These are phyloP conservation scores for Enteromius treurensis DNA, from an alignment of 2,797 vertebrate species.

Conservation along the genomic window DNA sequence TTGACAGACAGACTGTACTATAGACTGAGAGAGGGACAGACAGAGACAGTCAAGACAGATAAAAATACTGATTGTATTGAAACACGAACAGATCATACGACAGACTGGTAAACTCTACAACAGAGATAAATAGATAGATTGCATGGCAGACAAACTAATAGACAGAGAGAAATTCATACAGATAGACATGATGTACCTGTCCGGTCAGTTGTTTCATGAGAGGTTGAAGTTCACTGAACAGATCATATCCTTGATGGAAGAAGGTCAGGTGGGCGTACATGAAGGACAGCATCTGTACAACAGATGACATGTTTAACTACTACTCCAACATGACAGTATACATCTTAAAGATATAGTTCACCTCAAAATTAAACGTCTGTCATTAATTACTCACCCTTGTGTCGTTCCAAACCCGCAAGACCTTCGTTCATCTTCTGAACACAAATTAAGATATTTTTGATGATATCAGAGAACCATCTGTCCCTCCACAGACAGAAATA, in stretches of 20 bases:
- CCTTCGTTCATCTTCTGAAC: too few relatives aligned
- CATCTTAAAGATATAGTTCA: background rate
- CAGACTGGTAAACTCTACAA: background rate
- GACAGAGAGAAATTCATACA: background rate
- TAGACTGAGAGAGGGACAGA: background rate
- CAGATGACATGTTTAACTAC: background rate
- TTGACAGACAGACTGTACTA: background rate
- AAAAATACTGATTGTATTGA: background rate
- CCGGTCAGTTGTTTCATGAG: conserved; percentile 95
- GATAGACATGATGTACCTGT: conserved; percentile 80
- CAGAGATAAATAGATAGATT: background rate
- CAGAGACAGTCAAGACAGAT: background rate
- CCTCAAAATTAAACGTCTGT: background rate
- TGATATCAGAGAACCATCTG: too few relatives aligned
- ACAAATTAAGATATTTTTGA: too few relatives aligned
- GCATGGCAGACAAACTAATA: background rate
- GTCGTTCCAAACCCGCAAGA: too few relatives aligned
- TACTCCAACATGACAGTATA: background rate
- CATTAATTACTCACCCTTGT: background rate
- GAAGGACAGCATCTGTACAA: conserved; percentile 92
- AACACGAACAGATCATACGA: background rate
- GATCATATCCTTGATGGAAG: conserved; percentile 98
- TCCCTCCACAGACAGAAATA: too few relatives aligned
- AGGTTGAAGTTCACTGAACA: conserved; percentile 94
- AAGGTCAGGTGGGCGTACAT: conserved; percentile 98